Base-by-base conservation (phyloP, 2,888 invertebrate species). In the Apoda limacodes region DNA sequence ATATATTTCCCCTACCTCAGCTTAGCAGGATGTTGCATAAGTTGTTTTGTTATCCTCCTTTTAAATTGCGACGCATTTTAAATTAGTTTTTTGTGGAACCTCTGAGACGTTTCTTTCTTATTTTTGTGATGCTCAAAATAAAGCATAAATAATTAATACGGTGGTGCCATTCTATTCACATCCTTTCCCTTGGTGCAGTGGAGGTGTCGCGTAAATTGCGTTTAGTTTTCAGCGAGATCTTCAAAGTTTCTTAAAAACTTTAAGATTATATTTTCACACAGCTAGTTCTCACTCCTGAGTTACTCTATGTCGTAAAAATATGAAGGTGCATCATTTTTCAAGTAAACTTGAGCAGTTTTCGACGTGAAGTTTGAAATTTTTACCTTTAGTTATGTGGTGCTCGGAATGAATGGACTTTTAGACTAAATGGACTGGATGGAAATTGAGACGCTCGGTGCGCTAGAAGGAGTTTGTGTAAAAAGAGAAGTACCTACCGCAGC, bases 21-120 rank as follows among this genome's bases (percentile, higher is more conserved):
- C 52, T 52, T 46, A 67, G 66, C 76, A 76, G 78, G 76, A 76
- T 78, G 71, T 80, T 80, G 76, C 76, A 80, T 80, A 80, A 78
- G 67, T 72, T 68, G 74, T 72, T 75, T 75, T 75, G 68, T 78
- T 74, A 70, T 70, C 61, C 64, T 56, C 43, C 57, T 46, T 61
- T 57, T 58, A 56, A 53, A 61, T 63, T 54, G 57, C 67, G 58
- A 63, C 66, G 75, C 63, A 75, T 74, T 72, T 72, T 60, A 65
- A 60, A 75, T 74, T 70, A 67, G 64, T 72, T 76, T 76, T 75
- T 78, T 75, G 60, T 65, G 52, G 43, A 52, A 46, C 49, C 46
- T 45, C 43, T 47, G 48, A 49, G 45, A 41, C 52, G 52, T 55
- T 50, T 51, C 58, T 48, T 43, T 52, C 46, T 58, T 54, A 45